Evolutionary conservation across 2,888 invertebrate species (phyloP), one percentile per base, ranked within the genome.

Genomic region (Epinotia ramella): DNA sequence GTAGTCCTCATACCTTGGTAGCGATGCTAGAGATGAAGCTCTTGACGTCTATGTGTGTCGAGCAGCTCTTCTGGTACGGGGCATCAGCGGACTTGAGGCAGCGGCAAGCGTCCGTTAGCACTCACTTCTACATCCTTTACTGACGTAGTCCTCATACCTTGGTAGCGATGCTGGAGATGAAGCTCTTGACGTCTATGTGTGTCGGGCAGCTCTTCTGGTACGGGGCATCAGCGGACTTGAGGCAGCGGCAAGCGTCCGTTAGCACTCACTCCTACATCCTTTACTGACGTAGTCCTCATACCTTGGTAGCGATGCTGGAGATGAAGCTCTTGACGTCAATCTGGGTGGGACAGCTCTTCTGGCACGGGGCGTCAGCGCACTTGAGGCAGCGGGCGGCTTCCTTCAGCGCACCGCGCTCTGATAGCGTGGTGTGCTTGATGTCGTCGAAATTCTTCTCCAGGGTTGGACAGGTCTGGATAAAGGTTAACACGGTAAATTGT

Each of bases 331-430:
- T 99, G 79, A 99, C 96, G 85, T 99, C 99, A 77, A 99, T 94
- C 90, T 99, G 99, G 0, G 99, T 99, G 0, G 99, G 99, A 81
- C 99, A 99, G 0, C 99, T 98, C 90, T 99, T 99, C 92, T 99
- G 99, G 85, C 99, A 99, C 0, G 99, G 99, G 0, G 99, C 99
- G 91, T 99, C 99, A 0, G 97, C 98, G 87, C 98, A 98, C 88
- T 98, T 98, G 24, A 98, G 93, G 84, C 98, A 98, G 67, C 98
- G 95, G 0, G 97, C 96, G 0, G 99, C 98, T 90, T 99, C 99
- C 79, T 95, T 96, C 53, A 99, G 91, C 0, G 99, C 99, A 0
- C 97, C 99, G 18, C 99, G 96, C 90, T 99, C 99, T 73, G 99
- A 99, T 63, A 99, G 88, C 0, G 99, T 99, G 0, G 99, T 99